Evolutionary conservation across 2,888 invertebrate species (phyloP), one percentile per base, ranked within the genome.

Genomic region (Lydus trimaculatus): DNA sequence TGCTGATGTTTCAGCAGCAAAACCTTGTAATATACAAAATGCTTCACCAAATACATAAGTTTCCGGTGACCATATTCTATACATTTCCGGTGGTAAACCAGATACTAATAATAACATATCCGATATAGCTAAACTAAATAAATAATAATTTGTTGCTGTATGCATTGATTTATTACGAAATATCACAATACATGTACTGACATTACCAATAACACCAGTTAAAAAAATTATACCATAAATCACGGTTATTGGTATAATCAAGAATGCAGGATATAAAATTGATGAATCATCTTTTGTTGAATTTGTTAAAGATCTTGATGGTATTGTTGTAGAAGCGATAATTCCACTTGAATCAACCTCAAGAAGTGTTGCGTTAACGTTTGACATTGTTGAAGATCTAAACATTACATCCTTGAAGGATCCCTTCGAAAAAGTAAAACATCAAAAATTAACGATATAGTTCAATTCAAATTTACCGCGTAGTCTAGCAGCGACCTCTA

Each of bases 121-220:
- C 2, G 95, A 95, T 69, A 95, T 88, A 0, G 96, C 94, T 81
- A 95, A 85, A 83, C 93, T 94, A 85, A 95, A 95, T 65, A 96
- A 87, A 82, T 96, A 96, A 80, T 91, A 93, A 78, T 93, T 93
- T 7, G 92, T 93, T 2, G 92, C 92, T 25, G 92, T 92, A 77
- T 94, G 94, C 94, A 96, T 94, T 73, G 92, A 92, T 75, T 91
- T 91, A 84, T 95, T 95, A 72, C 90, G 88, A n/a, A 91, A 89
- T 72, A 96, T 96, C n/a, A 96, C 95, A 70, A 95, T 87, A 81
- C 96, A 96, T 0, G 95, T 96, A 80, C 92, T 91, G 59, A 93
- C 88, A 83, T 96, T 96, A 5, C 96, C 96, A 25, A 95, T 85
- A 1, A 95, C 85, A 2, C 96, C 95, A 9, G 91, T 92, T 6